Percentiles rank a stretch among this genome's conserved stretches.
phyloP scores from a whole-genome alignment of 2,888 invertebrate genomes.

The Diadegma fenestrale region DNA sequence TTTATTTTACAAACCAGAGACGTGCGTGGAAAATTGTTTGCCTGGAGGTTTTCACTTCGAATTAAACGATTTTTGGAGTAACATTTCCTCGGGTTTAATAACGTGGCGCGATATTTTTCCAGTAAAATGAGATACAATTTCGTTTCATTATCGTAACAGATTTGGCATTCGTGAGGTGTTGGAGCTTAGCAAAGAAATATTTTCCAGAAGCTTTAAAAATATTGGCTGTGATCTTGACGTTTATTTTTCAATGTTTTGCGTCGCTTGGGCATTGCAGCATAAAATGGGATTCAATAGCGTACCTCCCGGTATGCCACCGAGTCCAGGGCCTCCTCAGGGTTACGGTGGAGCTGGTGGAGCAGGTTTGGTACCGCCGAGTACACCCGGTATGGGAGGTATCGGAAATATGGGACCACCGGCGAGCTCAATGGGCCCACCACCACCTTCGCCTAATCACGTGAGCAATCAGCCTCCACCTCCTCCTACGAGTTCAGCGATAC shows the following conservation, averaged over 20 bases:
- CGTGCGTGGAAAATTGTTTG: no score
- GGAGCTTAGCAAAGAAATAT: background rate
- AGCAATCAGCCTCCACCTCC: conserved; percentile 74
- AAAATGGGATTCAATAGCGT: conserved; percentile 88
- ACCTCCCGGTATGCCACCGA: conserved; percentile 87
- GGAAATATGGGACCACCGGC: conserved; percentile 88
- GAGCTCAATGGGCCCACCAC: conserved; percentile 87
- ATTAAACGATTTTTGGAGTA: background rate
- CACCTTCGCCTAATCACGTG: conserved; percentile 86
- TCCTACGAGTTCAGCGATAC: conserved; percentile 65
- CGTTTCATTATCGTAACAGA: no score
- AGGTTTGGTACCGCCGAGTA: conserved; percentile 86
- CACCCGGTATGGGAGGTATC: conserved; percentile 82
- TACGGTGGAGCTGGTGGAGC: conserved; percentile 85
- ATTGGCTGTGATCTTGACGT: background rate
- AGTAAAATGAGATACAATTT: background rate
- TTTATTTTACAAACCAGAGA: no score
- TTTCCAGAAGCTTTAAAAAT: background rate
- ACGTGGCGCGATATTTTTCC: background rate
- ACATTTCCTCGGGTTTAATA: background rate
- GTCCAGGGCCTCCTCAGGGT: conserved; percentile 87
- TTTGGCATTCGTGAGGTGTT: background rate
- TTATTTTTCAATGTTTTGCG: background rate
- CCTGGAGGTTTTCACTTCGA: no score
- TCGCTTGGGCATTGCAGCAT: conserved; percentile 86